Evolutionary conservation across 2,797 vertebrate species (phyloP), one percentile per base, ranked within the genome.

Genomic region (Crenichthys baileyi): DNA sequence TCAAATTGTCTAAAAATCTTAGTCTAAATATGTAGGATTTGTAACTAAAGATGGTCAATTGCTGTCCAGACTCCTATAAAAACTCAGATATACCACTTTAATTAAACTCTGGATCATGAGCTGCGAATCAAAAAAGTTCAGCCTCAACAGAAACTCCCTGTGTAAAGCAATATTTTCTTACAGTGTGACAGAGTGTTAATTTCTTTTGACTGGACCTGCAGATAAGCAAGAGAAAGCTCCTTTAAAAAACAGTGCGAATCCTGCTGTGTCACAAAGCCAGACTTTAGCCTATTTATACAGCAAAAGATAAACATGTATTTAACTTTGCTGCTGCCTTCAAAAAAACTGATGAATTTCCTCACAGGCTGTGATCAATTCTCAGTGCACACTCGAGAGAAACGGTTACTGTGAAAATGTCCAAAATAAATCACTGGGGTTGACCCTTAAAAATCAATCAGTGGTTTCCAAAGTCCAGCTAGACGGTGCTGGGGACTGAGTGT

Each of bases 401-500:
- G 22, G 16, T 36, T 72, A 72, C 46, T 20, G 9, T 72, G 29
- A 29, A 46, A 46, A 46, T 61, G 18, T 50, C 58, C 16, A 46
- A 46, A 51, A 20, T 39, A n/a, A 8, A 26, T 58, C 31, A 16
- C 20, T 13, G 20, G 3, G 7, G 39, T 68, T 55, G 7, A 26
- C 24, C 46, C 15, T 16, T 56, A 8, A 39, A 77, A 31, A 80
- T 74, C 39, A 72, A 50, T 73, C 22, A 18, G 18, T 51, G 41
- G 7, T 36, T 70, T 18, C 63, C 7, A 78, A 72, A 75, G 48
- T 76, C n/a, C 61, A 67, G 53, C 72, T 73, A 60, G 29, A 81
- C 41, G 9, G 12, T 72, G 36, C 22, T 39, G 36, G 39, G 56
- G 56, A 71, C 77, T 78, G 24, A 60, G 46, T 63, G 56, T 74